These are phyloP conservation scores for Dasyornis broadbenti DNA, from an alignment of 2,113 vertebrate genomes.

Conservation along the genomic window DNA sequence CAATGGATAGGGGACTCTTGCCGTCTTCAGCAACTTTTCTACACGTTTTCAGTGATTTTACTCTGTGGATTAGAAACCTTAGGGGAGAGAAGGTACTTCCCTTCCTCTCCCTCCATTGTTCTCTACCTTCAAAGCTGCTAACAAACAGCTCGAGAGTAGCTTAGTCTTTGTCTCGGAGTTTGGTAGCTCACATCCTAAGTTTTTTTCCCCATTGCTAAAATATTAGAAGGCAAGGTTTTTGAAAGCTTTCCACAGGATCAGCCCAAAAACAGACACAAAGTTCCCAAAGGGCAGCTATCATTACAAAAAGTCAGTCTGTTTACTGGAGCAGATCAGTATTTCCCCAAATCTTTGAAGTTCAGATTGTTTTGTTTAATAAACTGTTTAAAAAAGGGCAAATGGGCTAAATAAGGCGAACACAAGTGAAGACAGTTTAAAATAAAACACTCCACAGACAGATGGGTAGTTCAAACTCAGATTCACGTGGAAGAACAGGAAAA, in stretches of 20 bases:
- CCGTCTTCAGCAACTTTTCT: constrained; percentile 32
- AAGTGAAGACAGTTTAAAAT: not conserved
- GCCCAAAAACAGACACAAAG: constrained; percentile 2
- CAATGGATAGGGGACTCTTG: not conserved
- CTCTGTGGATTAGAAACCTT: not conserved
- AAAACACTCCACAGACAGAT: not conserved
- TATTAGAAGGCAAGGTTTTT: not conserved
- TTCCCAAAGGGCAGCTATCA: constrained; percentile 36
- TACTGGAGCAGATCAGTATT: not conserved
- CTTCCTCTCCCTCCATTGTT: constrained; percentile 70
- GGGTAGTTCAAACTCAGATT: not conserved
- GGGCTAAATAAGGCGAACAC: not conserved
- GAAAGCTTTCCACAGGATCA: not conserved
- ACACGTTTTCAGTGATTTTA: not conserved
- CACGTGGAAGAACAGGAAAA: not conserved
- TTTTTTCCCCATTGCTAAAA: not conserved
- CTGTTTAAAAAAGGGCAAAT: not conserved
- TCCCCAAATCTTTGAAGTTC: not conserved
- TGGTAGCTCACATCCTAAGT: constrained; percentile 4
- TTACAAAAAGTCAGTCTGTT: not conserved
- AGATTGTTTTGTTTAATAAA: not conserved
- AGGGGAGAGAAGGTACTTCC: not conserved
- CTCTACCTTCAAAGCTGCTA: constrained; percentile 71
- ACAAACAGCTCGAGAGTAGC: constrained; percentile 76
- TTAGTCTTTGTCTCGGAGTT: constrained; percentile 78